These are phyloP conservation scores for Tenodera sinensis DNA, from an alignment of 2,888 invertebrate species.

Conservation along the genomic window DNA sequence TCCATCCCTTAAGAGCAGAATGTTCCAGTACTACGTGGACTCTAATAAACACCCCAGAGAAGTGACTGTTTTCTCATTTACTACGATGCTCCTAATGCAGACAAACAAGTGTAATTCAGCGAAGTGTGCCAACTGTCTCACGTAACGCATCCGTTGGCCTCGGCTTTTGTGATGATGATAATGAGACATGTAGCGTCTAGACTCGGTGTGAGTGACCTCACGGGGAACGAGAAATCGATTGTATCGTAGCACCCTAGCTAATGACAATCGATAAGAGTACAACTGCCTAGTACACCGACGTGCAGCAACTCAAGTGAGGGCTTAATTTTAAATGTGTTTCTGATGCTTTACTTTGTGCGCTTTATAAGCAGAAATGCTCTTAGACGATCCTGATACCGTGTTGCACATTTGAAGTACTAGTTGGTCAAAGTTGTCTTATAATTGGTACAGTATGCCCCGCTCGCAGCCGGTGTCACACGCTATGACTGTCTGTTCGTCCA, in stretches of 20 bases:
- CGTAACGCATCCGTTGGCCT: not conserved
- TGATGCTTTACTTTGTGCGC: not conserved
- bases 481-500: no score
- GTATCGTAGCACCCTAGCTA: not conserved
- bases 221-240: not conserved
- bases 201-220: not conserved
- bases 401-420: not conserved
- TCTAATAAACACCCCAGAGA: no score
- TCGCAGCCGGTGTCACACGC: no score
- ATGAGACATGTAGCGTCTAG: not conserved
- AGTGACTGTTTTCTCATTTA: no score
- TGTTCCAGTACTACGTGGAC: no score
- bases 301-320: not conserved
- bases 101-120: not conserved
- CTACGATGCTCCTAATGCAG: not conserved
- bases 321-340: not conserved
- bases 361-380: not conserved
- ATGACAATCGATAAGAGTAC: not conserved
- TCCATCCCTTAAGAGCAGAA: no score
- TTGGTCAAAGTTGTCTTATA: no score
- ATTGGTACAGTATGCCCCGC: no score
- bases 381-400: not conserved
- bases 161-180: not conserved
- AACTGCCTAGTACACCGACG: not conserved
- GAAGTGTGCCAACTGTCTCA: not conserved